These are phyloP conservation scores for Varanus salvator DNA, from an alignment of 2,113 vertebrate genomes.

Conservation along the genomic window DNA sequence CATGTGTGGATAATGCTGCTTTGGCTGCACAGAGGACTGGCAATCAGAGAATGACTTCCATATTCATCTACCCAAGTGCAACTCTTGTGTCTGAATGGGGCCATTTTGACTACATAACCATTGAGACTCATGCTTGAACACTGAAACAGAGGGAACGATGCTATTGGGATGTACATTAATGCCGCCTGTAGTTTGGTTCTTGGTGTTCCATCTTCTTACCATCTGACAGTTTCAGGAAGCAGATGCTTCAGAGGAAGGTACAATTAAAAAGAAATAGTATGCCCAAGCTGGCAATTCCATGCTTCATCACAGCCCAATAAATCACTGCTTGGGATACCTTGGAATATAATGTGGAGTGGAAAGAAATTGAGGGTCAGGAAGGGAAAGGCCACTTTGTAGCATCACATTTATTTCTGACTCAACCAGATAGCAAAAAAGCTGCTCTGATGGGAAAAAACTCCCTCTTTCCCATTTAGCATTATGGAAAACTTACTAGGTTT, in stretches of 20 bases:
- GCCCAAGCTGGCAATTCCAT: slow-evolving; percentile 11
- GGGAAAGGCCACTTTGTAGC: not conserved
- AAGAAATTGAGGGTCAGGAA: not conserved
- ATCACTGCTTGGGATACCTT: not conserved
- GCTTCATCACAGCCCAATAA: slow-evolving; percentile 7
- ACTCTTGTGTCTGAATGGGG: not conserved
- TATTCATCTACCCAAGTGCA: not conserved
- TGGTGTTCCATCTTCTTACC: slow-evolving; percentile 29
- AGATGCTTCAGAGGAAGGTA: slow-evolving; percentile 48
- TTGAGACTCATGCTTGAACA: not conserved
- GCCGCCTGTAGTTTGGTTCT: not conserved
- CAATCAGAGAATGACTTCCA: not conserved
- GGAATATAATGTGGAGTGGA: not conserved
- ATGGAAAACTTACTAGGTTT: not conserved
- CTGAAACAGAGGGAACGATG: not conserved
- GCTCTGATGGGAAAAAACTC: not conserved
- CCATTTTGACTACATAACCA: not conserved
- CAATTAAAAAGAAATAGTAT: slow-evolving; percentile 46
- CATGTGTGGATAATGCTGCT: not conserved
- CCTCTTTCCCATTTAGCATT: not conserved
- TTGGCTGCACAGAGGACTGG: not conserved
- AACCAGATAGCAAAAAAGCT: not conserved
- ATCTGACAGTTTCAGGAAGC: slow-evolving; percentile 60
- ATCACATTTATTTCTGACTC: not conserved
- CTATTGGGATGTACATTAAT: not conserved